Percentiles rank a stretch among this genome's conserved stretches.
phyloP scores from a whole-genome alignment of 2,888 invertebrate species.

The Pachliopta kotzebuea region DNA sequence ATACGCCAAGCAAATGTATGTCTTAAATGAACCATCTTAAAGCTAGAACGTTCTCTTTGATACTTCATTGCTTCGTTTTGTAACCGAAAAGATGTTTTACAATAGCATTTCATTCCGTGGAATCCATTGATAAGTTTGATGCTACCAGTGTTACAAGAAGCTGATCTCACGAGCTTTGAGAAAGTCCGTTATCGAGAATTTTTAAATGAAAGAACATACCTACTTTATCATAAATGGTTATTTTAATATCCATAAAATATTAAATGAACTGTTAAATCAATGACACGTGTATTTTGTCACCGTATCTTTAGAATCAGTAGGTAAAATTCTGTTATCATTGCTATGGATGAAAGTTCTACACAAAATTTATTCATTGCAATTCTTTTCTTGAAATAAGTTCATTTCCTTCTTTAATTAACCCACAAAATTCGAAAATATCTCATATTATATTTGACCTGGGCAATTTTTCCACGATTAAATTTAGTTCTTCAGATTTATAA shows the following conservation, averaged over 20 bases:
- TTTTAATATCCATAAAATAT: neutral
- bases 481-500: constrained; percentile 37
- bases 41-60: constrained; percentile 39
- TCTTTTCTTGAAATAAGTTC: neutral
- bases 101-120: constrained; percentile 76
- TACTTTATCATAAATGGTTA: neutral
- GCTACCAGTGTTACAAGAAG: constrained; percentile 77
- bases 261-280: too few relatives aligned
- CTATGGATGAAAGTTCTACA: too few relatives aligned
- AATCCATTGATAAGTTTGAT: constrained; percentile 77
- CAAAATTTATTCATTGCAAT: neutral
- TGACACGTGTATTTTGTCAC: too few relatives aligned
- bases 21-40: constrained; percentile 46
- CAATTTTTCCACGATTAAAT: constrained; percentile 30
- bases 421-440: neutral
- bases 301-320: too few relatives aligned
- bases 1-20: constrained; percentile 41
- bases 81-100: constrained; percentile 68
- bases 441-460: constrained; percentile 19
- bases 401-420: neutral
- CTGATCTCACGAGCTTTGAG: constrained; percentile 66
- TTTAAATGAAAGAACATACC: constrained; percentile 25
- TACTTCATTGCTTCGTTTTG: constrained; percentile 59
- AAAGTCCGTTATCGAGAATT: constrained; percentile 53
- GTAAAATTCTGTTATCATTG: too few relatives aligned